Evolutionary conservation across 2,113 vertebrate genomes (phyloP).

Genomic region (Ailurus styani): DNA sequence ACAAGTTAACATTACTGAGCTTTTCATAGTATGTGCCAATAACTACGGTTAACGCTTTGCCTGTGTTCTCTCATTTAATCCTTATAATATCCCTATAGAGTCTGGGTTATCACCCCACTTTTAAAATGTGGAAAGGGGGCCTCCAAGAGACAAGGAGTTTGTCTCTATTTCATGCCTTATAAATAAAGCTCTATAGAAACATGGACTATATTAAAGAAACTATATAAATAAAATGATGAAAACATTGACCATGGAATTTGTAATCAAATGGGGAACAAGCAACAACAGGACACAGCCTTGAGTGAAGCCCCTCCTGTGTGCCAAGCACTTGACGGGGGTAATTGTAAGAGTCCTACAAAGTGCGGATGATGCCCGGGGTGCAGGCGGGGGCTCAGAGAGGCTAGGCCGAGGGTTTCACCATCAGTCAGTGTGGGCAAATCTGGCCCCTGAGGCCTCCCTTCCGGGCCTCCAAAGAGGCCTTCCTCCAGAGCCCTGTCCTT

Average conservation of each 20-base stretch:
- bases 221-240: neutral
- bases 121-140: neutral
- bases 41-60: neutral
- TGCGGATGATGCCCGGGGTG: neutral
- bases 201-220: neutral
- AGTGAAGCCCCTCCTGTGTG: neutral
- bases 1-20: neutral
- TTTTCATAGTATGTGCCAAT: neutral
- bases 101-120: neutral
- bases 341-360: neutral
- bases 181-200: neutral
- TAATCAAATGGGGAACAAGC: neutral
- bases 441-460: neutral
- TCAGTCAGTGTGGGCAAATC: too few species aligned
- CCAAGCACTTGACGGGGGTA: accelerated
- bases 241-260: neutral
- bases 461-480: accelerated
- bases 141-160: neutral
- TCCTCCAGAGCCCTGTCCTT: neutral
- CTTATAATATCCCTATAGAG: neutral
- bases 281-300: neutral
- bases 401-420: neutral
- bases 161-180: neutral
- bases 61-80: neutral
- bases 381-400: neutral